Base-by-base conservation (phyloP, 1,140 invertebrate species). In the Phymastichus coffea region DNA sequence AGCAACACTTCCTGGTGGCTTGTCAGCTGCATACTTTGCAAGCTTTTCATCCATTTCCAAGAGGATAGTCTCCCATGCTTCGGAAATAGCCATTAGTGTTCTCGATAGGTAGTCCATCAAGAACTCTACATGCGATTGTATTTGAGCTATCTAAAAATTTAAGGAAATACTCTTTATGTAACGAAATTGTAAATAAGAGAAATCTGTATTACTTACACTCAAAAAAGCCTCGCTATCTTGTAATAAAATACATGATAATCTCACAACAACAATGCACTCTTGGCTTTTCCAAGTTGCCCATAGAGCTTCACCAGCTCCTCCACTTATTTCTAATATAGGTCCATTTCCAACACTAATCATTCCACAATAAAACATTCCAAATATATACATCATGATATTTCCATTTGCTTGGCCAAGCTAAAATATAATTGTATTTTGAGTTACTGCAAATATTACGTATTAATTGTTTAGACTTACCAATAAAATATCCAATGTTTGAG, bases 1-100 rank as follows among this genome's bases (percentile, higher is more conserved):
- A 3, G 92, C 90, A 7, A 95, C 86, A 49, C 87, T 88, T 20
- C 91, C 91, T 70, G 88, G 85, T 37, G 86, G 86, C 54, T 91
- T 87, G 57, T 87, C 86, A 64, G 88, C 86, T 25, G 92, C 92
- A 84, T 95, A 97, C 61, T 89, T 88, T 8, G 90, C 86, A 57
- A 98, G 82, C 79, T 97, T 97, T 41, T 91, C 88, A 76, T 98
- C 94, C 85, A 98, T 93, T 82, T 97, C 95, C 20, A 95, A 72
- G 14, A 97, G 81, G 67, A 97, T 94, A 60, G 93, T 94, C 79
- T 97, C 95, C 93, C 94, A 97, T 0, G 93, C 90, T 80, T 97
- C 94, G 41, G 86, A 89, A 67, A 97, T 90, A n/a, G 91, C 89
- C 64, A 85, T 85, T 72, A 93, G 87, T 2, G 90, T 90, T 65